Conservation (phyloP, 1,140 invertebrate species). For the Mamestra configurata region DNA sequence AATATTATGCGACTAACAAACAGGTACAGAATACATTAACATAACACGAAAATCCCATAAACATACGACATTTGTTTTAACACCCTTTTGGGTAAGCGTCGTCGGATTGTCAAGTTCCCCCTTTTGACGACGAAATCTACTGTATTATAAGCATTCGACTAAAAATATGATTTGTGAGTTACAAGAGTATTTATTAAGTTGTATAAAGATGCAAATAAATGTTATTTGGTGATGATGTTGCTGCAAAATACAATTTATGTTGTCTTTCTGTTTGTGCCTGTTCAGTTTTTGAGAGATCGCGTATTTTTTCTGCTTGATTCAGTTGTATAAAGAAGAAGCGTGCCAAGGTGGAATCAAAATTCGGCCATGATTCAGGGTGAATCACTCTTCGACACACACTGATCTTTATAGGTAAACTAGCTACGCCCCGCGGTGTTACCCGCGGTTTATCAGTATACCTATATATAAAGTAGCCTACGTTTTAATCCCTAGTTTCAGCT, state of each 20-base stretch:
- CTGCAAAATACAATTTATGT: neutral
- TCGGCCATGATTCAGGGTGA: too few relatives aligned
- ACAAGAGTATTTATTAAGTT: slow-evolving; percentile 7
- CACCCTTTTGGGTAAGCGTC: slow-evolving; percentile 72
- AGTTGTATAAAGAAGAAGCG: too few relatives aligned
- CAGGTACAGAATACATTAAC: slow-evolving; percentile 69
- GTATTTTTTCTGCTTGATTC: too few relatives aligned
- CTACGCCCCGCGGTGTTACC: too few relatives aligned
- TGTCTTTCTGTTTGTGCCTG: too few relatives aligned
- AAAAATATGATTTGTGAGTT: slow-evolving; percentile 17
- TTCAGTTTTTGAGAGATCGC: too few relatives aligned
- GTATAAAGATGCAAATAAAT: slow-evolving; percentile 6
- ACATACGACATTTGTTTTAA: slow-evolving; percentile 82
- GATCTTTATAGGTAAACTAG: too few relatives aligned
- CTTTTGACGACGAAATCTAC: slow-evolving; percentile 65
- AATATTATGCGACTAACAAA: slow-evolving; percentile 30
- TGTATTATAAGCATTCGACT: slow-evolving; percentile 64
- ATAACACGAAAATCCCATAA: slow-evolving; percentile 86
- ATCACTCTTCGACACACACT: too few relatives aligned
- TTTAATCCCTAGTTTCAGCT: too few relatives aligned
- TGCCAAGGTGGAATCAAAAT: too few relatives aligned
- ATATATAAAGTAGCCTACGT: too few relatives aligned
- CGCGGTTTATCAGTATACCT: too few relatives aligned
- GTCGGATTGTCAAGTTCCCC: slow-evolving; percentile 66
- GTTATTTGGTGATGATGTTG: neutral